These are phyloP conservation scores for Athalia circularis DNA, from an alignment of 2,888 invertebrate genomes.

Conservation along the genomic window DNA sequence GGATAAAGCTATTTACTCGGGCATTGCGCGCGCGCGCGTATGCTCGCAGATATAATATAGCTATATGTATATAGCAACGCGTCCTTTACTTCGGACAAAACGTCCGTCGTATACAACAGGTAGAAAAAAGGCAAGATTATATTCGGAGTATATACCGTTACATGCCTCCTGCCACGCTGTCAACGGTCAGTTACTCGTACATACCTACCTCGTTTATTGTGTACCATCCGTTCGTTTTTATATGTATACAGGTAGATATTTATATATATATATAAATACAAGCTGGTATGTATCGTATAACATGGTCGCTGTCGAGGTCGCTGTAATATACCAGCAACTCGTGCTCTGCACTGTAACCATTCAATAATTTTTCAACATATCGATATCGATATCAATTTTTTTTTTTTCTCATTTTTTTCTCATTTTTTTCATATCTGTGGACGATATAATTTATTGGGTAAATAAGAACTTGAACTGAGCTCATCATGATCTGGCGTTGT, in stretches of 20 bases:
- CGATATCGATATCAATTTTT: background rate
- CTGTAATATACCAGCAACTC: too few relatives aligned
- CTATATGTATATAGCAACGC: background rate
- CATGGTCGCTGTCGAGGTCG: too few relatives aligned
- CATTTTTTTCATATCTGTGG: background rate
- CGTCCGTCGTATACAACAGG: conserved; percentile 22
- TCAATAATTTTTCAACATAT: background rate
- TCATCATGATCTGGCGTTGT: background rate
- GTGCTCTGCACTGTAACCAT: too few relatives aligned
- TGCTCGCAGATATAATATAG: background rate
- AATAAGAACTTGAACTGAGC: background rate
- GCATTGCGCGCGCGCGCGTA: conserved; percentile 4
- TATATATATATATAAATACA: background rate
- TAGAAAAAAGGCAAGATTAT: conserved; percentile 36
- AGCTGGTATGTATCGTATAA: background rate
- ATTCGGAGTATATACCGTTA: conserved; percentile 20
- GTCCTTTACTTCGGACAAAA: conserved; percentile 20
- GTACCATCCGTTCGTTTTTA: background rate
- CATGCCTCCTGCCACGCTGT: background rate
- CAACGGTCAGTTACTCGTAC: conserved; percentile 8
- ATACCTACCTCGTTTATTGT: background rate
- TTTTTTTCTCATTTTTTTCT: background rate
- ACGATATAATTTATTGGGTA: background rate
- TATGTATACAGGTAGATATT: background rate
- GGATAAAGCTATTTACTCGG: conserved; percentile 38